A percentile compares a stretch with the other conserved stretches of the same genome.
These are phyloP conservation scores for Plectropomus leopardus DNA, from an alignment of 2,113 vertebrate species.

Conservation along the genomic window DNA sequence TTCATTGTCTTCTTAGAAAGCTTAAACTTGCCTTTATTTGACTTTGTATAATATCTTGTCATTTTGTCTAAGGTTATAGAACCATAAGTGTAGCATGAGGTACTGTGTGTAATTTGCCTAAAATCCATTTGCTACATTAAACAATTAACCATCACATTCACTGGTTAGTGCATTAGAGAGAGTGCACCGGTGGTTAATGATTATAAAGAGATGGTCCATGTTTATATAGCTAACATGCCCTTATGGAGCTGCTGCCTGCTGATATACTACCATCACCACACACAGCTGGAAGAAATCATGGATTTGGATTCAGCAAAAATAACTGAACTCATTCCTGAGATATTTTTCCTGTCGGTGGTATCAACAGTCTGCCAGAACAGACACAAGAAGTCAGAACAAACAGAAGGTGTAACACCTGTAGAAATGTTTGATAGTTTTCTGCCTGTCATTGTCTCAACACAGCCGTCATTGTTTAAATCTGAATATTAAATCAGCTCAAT, in stretches of 20 bases:
- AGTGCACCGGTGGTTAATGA: slow-evolving; percentile 28
- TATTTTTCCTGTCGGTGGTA: neutral
- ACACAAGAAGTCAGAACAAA: no score
- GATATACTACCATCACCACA: neutral
- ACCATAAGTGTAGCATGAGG: neutral
- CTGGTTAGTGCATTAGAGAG: neutral
- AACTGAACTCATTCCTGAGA: neutral
- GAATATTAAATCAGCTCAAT: neutral
- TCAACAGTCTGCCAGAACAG: neutral
- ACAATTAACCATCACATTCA: neutral
- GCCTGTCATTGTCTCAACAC: neutral
- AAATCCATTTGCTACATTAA: neutral
- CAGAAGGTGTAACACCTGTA: neutral
- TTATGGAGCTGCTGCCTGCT: neutral
- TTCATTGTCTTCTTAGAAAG: neutral
- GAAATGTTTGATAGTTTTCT: no score
- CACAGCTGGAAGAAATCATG: neutral
- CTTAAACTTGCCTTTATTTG: neutral
- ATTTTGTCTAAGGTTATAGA: neutral
- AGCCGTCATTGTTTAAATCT: neutral
- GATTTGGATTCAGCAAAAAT: neutral
- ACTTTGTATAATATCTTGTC: neutral
- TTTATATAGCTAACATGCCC: slow-evolving; percentile 37
- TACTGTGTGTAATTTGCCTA: neutral
- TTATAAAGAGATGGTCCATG: neutral